Base-by-base conservation (phyloP, 2,797 vertebrate species). In the Schizopygopsis pylzovi region DNA sequence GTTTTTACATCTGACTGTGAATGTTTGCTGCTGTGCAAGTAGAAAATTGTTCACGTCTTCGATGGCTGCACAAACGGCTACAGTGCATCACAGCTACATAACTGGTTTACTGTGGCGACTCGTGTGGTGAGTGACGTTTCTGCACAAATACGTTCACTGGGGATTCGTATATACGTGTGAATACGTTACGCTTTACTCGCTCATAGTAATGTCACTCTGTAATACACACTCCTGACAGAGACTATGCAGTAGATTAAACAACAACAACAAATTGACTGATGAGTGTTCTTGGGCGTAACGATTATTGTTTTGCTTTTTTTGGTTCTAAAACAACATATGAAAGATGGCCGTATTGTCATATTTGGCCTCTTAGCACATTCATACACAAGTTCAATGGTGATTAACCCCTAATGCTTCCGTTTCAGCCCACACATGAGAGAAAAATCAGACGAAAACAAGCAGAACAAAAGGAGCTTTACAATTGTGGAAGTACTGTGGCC, bases 391-490 rank as follows among this genome's bases (percentile, higher is more conserved):
- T 91, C 73, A 89, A 78, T 41, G 88, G 89, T 73, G 86, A 90
- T 93, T 90, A 92, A 94, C 93, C 92, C 75, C 47, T 91, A 91
- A 93, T 91, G 90, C 63, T 90, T 84, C 70, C 47, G 54, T 63
- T 79, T 91, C 85, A 93, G 91, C 92, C 78, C 39, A 68, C 11
- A 13, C 28, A 67, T n/a, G 25, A 33, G 7, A 75, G 15, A 79
- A 20, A 73, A 82, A 20, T 28, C 28, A 18, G 3, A 67, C 28
- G n/a, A 37, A 83, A 83, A 82, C 78, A 85, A 86, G 86, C 43
- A 90, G 18, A 89, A 86, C 91, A 86, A 87, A 86, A 91, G 90
- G 89, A 91, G 92, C 89, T 92, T 93, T 88, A 88, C 92, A 89
- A 92, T 47, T 84, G 25, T 87, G 6, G 37, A 80, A 83, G 63